Evolutionary conservation across 2,113 vertebrate species (phyloP).

Genomic region (Anguilla japonica): DNA sequence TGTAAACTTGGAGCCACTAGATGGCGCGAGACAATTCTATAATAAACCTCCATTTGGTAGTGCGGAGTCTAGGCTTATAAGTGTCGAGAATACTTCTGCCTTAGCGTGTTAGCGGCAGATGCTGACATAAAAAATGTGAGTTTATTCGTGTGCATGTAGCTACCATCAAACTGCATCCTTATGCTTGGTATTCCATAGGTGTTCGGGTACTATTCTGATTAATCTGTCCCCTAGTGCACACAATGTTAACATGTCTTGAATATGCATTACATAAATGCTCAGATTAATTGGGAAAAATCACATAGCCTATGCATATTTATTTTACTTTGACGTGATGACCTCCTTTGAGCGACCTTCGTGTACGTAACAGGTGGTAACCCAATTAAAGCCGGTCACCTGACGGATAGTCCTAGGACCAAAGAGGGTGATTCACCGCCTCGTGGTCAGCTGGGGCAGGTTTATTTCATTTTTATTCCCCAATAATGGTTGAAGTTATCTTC

Average conservation of each 20-base stretch:
- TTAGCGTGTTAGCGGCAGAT: too few relatives aligned
- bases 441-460: not conserved
- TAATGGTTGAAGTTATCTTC: not conserved
- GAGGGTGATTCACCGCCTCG: not conserved
- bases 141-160: too few relatives aligned
- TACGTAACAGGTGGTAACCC: conserved; percentile 30
- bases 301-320: not conserved
- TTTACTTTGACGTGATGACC: not conserved
- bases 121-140: too few relatives aligned
- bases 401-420: not conserved
- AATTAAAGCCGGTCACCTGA: conserved; percentile 33
- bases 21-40: not conserved
- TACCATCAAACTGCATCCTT: not conserved
- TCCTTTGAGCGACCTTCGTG: not conserved
- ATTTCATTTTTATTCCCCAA: not conserved
- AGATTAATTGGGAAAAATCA: too few relatives aligned
- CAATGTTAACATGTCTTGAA: too few relatives aligned
- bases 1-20: not conserved
- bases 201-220: not conserved
- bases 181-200: not conserved
- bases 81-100: too few relatives aligned
- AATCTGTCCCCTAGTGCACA: too few relatives aligned
- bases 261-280: too few relatives aligned
- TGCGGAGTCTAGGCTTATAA: too few relatives aligned
- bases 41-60: not conserved